Evolutionary conservation across 2,888 invertebrate species (phyloP), one percentile per base, ranked within the genome.

Genomic region (Epinotia demarniana): DNA sequence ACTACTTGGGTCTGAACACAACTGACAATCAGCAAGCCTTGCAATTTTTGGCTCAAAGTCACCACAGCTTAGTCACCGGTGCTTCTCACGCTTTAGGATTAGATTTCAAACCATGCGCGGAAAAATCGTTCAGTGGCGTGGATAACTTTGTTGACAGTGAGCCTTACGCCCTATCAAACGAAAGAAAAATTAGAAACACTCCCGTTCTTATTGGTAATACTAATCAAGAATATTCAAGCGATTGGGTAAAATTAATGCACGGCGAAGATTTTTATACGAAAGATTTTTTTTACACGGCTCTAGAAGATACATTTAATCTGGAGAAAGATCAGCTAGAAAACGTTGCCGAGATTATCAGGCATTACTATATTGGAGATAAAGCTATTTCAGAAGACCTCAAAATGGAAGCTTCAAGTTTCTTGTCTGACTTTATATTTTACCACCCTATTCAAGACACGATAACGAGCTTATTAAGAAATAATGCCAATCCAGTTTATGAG

Each of bases 301-400:
- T 93, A 61, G 81, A 79, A 72, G 87, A 87, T 49, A 88, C 89
- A 78, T 93, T 90, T 73, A 85, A 89, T 80, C 81, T 93, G 13
- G 84, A 90, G 57, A 86, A 87, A 1, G 80, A 84, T 23, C 83
- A 86, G 61, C 79, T 89, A 69, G 76, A 77, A 23, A 79, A 82
- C 63, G 88, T 87, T 39, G 86, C 90, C 3, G 84, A 82, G 23
- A 82, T 84, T 62, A 83, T 92, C 0, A 87, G 84, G 75, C 89
- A 89, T 70, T 93, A 90, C 78, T 93, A 93, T 58, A 88, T 93
- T 6, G 94, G 94, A n/a, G 93, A 93, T 73, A 84, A 85, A 60
- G 70, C 85, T 12, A 77, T 91, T 58, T 87, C 90, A 18, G 76
- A 77, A 75, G 80, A 85, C 19, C 80, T 90, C 3, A 78, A 80